Percentiles rank a stretch among this genome's conserved stretches.
Evolutionary conservation across 2,797 vertebrate species (phyloP).

Genomic region (Cyprinodon diabolis): DNA sequence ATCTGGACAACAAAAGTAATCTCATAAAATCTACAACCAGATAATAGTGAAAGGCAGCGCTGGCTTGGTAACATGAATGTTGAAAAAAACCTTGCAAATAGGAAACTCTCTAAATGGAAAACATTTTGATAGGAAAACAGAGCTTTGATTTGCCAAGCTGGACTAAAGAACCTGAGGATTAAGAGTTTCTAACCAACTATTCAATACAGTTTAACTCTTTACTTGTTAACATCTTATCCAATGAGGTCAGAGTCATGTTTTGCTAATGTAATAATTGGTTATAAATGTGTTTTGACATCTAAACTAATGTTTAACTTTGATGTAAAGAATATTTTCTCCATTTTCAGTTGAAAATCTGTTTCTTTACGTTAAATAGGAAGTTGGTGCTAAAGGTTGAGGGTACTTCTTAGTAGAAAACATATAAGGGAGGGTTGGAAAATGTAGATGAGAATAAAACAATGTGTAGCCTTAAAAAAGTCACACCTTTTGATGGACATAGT

Average conservation of each 20-base stretch:
- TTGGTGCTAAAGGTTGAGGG: neutral
- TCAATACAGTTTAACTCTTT: neutral
- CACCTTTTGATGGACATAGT: neutral
- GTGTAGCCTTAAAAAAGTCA: slow-evolving; percentile 5
- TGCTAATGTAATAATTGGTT: neutral
- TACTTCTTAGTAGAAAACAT: neutral
- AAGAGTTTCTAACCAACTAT: too few species aligned
- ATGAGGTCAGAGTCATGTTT: neutral
- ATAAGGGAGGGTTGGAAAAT: neutral
- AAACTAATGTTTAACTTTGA: neutral
- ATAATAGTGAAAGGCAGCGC: too few species aligned
- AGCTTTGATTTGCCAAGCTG: neutral
- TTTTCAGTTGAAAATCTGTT: neutral
- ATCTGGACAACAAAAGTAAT: neutral
- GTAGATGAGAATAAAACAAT: neutral
- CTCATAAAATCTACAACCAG: neutral
- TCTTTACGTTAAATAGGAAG: neutral
- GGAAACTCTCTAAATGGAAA: too few species aligned
- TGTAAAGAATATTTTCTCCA: neutral
- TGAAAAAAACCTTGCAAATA: too few species aligned
- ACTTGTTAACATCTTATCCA: neutral
- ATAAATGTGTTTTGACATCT: neutral
- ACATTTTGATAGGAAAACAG: neutral
- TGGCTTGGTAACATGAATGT: too few species aligned
- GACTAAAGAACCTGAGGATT: too few species aligned